phyloP scores from a whole-genome alignment of 2,888 invertebrate genomes.

The Himalopsyche tibetana region DNA sequence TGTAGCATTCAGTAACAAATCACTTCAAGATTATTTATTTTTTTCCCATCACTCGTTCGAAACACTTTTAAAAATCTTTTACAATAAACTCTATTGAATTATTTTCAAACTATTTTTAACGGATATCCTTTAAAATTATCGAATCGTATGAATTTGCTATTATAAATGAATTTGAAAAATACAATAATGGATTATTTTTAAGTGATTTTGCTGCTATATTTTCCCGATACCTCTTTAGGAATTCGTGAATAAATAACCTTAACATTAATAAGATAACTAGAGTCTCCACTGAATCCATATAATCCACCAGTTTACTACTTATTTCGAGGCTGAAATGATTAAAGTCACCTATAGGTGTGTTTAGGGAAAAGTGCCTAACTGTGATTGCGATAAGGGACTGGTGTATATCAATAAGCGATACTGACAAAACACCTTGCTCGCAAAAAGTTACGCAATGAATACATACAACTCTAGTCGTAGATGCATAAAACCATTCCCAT shows the following conservation, averaged over 20 bases:
- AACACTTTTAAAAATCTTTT: neutral
- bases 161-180: neutral
- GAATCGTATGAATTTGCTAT: neutral
- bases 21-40: neutral
- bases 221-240: slow-evolving; percentile 34
- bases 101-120: neutral
- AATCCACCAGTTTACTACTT: slow-evolving; percentile 19
- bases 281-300: slow-evolving; percentile 28
- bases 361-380: neutral
- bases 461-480: slow-evolving; percentile 31
- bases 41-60: neutral
- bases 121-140: neutral
- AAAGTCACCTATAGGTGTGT: neutral
- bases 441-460: slow-evolving; percentile 23
- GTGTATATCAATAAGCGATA: neutral
- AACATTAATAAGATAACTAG: slow-evolving; percentile 15
- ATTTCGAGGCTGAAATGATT: neutral
- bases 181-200: neutral
- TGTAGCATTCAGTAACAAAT: neutral
- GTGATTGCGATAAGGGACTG: neutral
- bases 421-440: neutral
- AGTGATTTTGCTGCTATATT: neutral
- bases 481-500: slow-evolving; percentile 11
- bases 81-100: neutral
- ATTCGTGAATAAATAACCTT: slow-evolving; percentile 37